Evolutionary conservation across 2,113 vertebrate genomes (phyloP).

Genomic region (Macquaria australasica): DNA sequence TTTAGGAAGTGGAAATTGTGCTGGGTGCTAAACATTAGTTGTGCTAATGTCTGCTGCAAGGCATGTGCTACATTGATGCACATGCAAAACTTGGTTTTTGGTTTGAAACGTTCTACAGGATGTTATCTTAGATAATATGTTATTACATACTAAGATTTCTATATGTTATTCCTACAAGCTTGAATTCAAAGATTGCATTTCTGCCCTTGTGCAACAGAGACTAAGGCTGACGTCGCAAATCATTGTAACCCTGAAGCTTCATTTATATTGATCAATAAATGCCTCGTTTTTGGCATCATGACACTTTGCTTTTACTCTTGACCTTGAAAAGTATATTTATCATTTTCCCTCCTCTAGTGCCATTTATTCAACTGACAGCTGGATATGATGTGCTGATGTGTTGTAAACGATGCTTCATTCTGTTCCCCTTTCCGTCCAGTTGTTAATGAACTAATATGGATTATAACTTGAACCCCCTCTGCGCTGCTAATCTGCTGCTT

Average conservation of each 20-base stretch:
- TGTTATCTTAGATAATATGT: background rate
- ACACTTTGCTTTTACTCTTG: background rate
- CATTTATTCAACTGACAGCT: background rate
- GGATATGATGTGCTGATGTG: background rate
- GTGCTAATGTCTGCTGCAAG: background rate
- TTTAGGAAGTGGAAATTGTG: constrained; percentile 5
- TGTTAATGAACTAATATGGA: constrained; percentile 51
- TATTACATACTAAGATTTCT: background rate
- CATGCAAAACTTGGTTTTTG: background rate
- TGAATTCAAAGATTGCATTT: background rate
- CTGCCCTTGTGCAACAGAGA: background rate
- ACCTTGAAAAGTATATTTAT: constrained; percentile 3
- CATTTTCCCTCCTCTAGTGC: no score
- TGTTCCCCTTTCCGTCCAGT: background rate
- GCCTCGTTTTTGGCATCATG: background rate
- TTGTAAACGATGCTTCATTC: background rate
- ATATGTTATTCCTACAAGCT: background rate
- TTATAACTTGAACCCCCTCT: constrained; percentile 44
- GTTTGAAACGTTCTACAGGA: background rate
- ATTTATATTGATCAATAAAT: background rate
- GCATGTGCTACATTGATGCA: background rate
- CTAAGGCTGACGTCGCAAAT: background rate
- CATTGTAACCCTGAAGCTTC: background rate
- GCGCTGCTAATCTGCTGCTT: constrained; percentile 45
- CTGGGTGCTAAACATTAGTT: background rate